Evolutionary conservation across 1,140 invertebrate species (phyloP), one percentile per base, ranked within the genome.

Genomic region (Aphaenogaster ashmeadi): DNA sequence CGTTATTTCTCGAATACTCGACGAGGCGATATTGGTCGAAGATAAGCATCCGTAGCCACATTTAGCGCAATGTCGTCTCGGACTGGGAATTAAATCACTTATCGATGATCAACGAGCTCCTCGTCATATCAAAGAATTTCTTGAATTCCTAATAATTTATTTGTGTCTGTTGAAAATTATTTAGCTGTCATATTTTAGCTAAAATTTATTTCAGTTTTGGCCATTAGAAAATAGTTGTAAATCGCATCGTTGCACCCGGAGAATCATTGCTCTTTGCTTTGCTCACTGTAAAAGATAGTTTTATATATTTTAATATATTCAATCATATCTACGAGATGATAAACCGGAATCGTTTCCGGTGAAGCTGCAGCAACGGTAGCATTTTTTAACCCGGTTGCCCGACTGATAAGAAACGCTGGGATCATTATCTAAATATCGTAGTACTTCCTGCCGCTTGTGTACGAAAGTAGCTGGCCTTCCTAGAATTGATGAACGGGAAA

Each of bases 401-500:
- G 36, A 71, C 15, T 41, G 78, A 81, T 81, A 81, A 69, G 78
- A 81, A 81, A 71, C 64, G 47, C 78, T 41, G 44, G 62, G 60
- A 67, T 80, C 78, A 47, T 71, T 81, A 81, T 81, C 21, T 81
- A 81, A 81, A 71, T 56, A 81, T 8, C 62, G 13, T 13, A 33
- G 18, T 15, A 9, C 50, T 71, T 81, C 64, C 78, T 54, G 64
- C 36, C 36, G n/a, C n/a, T 71, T 41, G 47, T 56, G 36, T 33
- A 78, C 41, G 18, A 78, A 78, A 78, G 75, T 81, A 33, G 50
- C 64, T 44, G 64, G 47, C 21, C 47, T 81, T 81, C 78, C 21
- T 41, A 54, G 64, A 81, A 81, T 56, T 81, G 78, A 81, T 81
- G 47, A 81, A 71, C 78, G 66, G 44, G 78, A 81, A 81, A 71